Percentiles rank a stretch among this genome's conserved stretches.
Evolutionary conservation across 2,113 vertebrate species (phyloP).

Genomic region (Gnathochromis pfefferi): DNA sequence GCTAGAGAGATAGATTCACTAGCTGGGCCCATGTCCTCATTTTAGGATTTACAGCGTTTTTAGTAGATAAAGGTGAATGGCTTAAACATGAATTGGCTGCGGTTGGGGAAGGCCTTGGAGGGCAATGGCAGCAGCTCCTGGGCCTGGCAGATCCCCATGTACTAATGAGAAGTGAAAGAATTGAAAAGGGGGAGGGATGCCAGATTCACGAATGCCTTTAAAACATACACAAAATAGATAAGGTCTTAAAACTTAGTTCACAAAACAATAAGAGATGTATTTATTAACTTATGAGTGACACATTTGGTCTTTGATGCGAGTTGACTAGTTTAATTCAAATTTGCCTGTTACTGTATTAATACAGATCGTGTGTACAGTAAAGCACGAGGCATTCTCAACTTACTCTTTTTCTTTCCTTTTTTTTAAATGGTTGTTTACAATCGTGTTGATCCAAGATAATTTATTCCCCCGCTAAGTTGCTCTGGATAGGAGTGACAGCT

Average conservation of each 20-base stretch:
- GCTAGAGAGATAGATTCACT: background rate
- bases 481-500: background rate
- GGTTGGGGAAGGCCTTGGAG: background rate
- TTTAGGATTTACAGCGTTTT: background rate
- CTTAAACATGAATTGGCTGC: background rate
- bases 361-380: background rate
- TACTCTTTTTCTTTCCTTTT: background rate
- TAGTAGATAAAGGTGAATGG: background rate
- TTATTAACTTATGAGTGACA: background rate
- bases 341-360: background rate
- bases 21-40: background rate
- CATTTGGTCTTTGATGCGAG: background rate
- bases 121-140: rapidly evolving
- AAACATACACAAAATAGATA: background rate
- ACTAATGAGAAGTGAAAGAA: background rate
- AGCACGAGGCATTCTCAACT: background rate
- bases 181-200: background rate
- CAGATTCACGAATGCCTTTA: background rate
- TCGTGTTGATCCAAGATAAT: background rate
- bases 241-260: background rate
- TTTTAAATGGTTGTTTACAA: background rate
- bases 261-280: background rate
- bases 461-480: background rate
- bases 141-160: background rate
- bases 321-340: background rate